Percentiles rank a stretch among this genome's conserved stretches.
These are phyloP conservation scores for Ophion ellenae DNA, from an alignment of 2,888 invertebrate species.

Conservation along the genomic window DNA sequence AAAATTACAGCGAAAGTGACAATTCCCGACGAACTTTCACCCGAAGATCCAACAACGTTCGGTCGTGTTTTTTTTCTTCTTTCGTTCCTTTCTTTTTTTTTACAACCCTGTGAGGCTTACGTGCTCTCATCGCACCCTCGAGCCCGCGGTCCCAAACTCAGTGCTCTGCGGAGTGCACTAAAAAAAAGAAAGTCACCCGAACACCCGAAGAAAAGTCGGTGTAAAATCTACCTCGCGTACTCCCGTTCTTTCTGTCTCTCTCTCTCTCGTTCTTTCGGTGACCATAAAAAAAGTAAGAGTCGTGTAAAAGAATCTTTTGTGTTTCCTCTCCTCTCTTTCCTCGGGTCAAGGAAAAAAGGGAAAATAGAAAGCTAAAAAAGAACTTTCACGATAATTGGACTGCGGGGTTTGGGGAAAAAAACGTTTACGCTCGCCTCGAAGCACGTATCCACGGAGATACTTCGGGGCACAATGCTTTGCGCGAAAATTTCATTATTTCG, in stretches of 20 bases:
- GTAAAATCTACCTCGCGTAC: constrained; percentile 47
- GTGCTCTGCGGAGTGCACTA: constrained; percentile 57
- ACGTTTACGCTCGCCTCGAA: constrained; percentile 26
- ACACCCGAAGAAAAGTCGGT: constrained; percentile 39
- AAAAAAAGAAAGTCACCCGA: constrained; percentile 67
- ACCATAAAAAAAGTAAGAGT: constrained; percentile 68
- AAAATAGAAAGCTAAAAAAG: constrained; percentile 55
- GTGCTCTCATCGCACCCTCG: constrained; percentile 36
- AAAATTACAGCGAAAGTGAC: constrained; percentile 59
- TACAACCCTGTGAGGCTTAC: constrained; percentile 61
- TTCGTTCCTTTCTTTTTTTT: constrained; percentile 46
- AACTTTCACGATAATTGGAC: constrained; percentile 66
- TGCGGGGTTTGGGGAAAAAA: constrained; percentile 45
- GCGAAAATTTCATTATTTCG: constrained; percentile 31
- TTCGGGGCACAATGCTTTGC: constrained; percentile 26
- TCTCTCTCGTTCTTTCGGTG: constrained; percentile 24
- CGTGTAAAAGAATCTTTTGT: constrained; percentile 61
- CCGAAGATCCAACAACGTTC: constrained; percentile 43
- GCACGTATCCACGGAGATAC: constrained; percentile 25
- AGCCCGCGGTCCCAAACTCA: constrained; percentile 53
- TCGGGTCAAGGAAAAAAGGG: constrained; percentile 31
- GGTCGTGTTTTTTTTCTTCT: constrained; percentile 47
- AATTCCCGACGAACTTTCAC: constrained; percentile 62
- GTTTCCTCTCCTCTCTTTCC: constrained; percentile 30
- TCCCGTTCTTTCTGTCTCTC: background rate